Base-by-base conservation (phyloP, 2,113 vertebrate genomes). In the Coptodon rendalli region DNA sequence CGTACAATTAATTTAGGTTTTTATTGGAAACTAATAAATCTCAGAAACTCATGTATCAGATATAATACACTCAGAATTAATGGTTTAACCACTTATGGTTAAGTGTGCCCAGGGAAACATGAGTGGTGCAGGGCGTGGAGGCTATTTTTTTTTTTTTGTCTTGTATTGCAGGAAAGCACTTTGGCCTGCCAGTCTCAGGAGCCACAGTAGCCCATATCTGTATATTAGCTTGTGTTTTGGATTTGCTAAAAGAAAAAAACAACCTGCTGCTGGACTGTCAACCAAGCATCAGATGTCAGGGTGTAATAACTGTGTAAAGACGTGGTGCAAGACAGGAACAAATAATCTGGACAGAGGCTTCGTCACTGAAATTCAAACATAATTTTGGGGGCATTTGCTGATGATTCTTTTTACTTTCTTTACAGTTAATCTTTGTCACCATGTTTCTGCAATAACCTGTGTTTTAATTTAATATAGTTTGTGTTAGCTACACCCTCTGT, bases 1-100 rank as follows among this genome's bases (percentile, higher is more conserved):
- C 1, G 1, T 66, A 10, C 9, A 38, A 5, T 38, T 66, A 12
- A 66, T n/a, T 66, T 66, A 7, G 31, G 0, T 66, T 66, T 7
- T 66, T 38, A n/a, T 66, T n/a, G 6, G 61, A 38, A 66, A 66
- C 31, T 6, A 63, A 36, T 19, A 66, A 38, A 66, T 5, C 31
- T 66, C 61, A 66, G n/a, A 66, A 66, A 38, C 34, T 66, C 34
- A 66, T 13, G 0, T 3, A 38, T 66, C 10, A 13, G 19, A 38
- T 66, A 38, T 22, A 66, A 38, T 8, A 66, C 61, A 66, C 19
- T 66, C 61, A 22, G 61, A 66, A 38, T 66, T 38, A 66, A 66
- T 66, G 61, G 34, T 13, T 66, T 66, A 66, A 38, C 19, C 61
- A 66, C 61, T 66, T 22, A n/a, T 38, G 34, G 16, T 22, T 66